Evolutionary conservation across 1,140 invertebrate genomes (phyloP), one percentile per base, ranked within the genome.

Genomic region (Philaenus spumarius): DNA sequence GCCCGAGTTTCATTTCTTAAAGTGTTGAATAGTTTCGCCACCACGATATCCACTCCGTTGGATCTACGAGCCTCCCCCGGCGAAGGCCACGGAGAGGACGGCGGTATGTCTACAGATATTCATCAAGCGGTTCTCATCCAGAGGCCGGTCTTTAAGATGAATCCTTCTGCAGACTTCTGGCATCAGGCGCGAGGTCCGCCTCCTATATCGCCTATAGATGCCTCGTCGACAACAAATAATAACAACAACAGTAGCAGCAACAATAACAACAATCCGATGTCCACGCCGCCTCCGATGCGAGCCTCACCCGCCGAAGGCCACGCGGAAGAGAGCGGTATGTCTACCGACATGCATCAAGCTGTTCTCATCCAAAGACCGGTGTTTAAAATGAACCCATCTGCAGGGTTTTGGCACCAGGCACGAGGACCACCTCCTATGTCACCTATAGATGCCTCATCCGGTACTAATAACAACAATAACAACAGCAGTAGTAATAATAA

Each of bases 71-170:
- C 64, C 57, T 65, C 67, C 15, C 59, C 62, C 48, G 64, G 64
- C 61, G 62, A 63, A 58, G 62, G 60, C 58, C 47, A 54, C 53
- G 59, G 55, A 53, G 60, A 42, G 42, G 60, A 52, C 58, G 45
- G 55, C 40, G 37, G 34, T 42, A 61, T 65, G 63, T 63, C 64
- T 58, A 56, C 65, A 20, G 65, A 66, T 50, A 63, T 67, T 19
- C 65, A 67, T 48, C 64, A 67, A 55, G 61, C 66, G 30, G 66
- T 69, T 52, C 63, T 69, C 48, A 62, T 69, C 47, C 67, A 69
- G 56, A 55, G 67, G 56, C 67, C 67, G 15, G 67, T 69, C 48
- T 69, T 69, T 63, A 69, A 69, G 55, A 69, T 69, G 67, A 69
- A 69, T 56, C 66, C 67, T 26, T 54, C 63, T 11, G 55, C 63